These are phyloP conservation scores for Emydocephalus ijimae DNA, from an alignment of 2,113 vertebrate genomes.

Conservation along the genomic window DNA sequence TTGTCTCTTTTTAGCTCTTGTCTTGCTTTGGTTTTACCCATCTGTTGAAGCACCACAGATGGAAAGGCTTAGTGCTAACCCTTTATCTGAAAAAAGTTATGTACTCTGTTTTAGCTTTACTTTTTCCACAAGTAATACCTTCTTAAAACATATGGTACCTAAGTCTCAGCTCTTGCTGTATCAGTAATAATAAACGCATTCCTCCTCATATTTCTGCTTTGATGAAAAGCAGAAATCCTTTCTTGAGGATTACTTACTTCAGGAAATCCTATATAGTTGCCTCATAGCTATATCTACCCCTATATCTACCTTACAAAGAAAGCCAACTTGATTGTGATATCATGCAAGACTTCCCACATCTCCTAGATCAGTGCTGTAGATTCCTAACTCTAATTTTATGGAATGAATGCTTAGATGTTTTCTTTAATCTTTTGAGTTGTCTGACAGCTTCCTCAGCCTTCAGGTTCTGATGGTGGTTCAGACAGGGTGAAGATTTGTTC, in stretches of 20 bases:
- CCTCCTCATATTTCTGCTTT: not conserved
- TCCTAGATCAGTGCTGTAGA: not conserved
- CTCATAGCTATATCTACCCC: not conserved
- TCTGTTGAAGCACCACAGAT: not conserved
- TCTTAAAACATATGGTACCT: not conserved
- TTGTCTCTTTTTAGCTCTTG: not conserved
- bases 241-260: not conserved
- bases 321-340: not conserved
- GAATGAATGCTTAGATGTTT: constrained; percentile 21
- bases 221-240: not conserved
- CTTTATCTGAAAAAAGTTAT: not conserved
- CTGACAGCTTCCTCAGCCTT: not conserved
- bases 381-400: not conserved
- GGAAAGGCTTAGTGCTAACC: not conserved
- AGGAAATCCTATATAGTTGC: too few species aligned
- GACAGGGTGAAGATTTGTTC: not conserved
- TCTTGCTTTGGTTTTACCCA: not conserved
- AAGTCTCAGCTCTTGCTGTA: not conserved
- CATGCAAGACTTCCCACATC: not conserved
- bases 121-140: not conserved
- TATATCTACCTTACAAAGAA: not conserved
- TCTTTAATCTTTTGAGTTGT: not conserved
- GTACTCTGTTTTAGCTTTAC: not conserved
- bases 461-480: constrained; percentile 32
- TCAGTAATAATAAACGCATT: not conserved